Base-by-base conservation (phyloP, 2,113 vertebrate genomes). In the Solea senegalensis region DNA sequence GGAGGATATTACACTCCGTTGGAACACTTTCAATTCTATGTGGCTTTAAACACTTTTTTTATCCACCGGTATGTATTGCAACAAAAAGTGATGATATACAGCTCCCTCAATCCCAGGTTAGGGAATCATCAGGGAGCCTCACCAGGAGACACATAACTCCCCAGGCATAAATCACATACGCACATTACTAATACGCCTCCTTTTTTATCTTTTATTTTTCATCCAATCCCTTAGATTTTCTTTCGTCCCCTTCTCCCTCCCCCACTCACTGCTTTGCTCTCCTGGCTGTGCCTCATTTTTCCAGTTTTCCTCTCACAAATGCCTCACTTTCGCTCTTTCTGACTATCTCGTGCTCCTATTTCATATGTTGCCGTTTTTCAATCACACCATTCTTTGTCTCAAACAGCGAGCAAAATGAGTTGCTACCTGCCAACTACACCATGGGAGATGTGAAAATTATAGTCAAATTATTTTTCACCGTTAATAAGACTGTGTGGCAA, bases 161-260 rank as follows among this genome's bases (percentile, higher is more conserved):
- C 82, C 67, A 74, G 82, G 80, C 74, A 88, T 86, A 87, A 86
- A 89, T 89, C 83, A 84, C 69, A 81, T 76, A 52, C 69, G 78
- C 68, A 78, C 80, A 72, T 60, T 51, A 54, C 61, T 67, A 52
- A 52, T 57, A 56, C 53, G 28, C 34, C 60, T 51, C 44, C n/a
- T 14, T 52, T 46, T 16, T 72, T 68, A 44, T 16, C 54, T 21
- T 56, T 39, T 51, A 61, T 77, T 70, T 59, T 63, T 21, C 68
- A 63, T 26, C 56, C 64, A 65, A 52, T 49, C 43, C 16, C 56
- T 55, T 9, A 1, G 59, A 80, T 43, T 49, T 12, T 7, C 9
- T 11, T 8, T 40, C 7, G 14, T 3, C 40, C 14, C 34, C 28
- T 39, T 9, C 15, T n/a, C 9, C 10, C 1, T 8, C 53, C 21